phyloP scores from a whole-genome alignment of 2,113 vertebrate species.

The Carassius auratus region DNA sequence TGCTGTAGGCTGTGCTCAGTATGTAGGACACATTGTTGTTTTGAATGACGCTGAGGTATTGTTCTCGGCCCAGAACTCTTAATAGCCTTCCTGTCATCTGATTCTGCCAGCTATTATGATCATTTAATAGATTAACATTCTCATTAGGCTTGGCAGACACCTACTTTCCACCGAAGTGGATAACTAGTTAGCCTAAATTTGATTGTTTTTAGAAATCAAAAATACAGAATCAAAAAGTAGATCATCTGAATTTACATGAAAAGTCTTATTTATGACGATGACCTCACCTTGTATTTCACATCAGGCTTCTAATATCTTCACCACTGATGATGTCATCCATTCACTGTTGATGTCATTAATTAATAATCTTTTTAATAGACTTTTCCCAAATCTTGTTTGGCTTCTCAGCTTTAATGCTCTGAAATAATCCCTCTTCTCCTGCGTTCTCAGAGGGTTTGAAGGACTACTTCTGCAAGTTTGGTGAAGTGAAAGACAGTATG shows the following conservation, averaged over 20 bases:
- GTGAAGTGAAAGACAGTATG: constrained; percentile 99
- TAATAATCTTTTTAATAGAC: neutral
- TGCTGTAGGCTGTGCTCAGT: constrained; percentile 39
- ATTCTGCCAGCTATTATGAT: constrained; percentile 18
- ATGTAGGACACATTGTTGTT: constrained; percentile 51
- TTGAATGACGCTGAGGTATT: constrained; percentile 46
- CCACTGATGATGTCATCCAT: neutral
- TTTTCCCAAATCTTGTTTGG: neutral
- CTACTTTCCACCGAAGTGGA: neutral
- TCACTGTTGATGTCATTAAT: neutral
- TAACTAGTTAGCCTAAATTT: neutral
- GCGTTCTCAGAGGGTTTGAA: constrained; percentile 88
- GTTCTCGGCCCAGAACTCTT: constrained; percentile 15
- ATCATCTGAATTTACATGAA: neutral
- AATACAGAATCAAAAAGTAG: neutral
- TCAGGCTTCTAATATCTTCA: constrained; percentile 23
- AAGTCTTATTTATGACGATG: neutral
- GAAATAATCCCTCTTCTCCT: constrained; percentile 26
- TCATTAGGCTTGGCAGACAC: neutral
- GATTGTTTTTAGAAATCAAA: neutral
- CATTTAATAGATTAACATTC: constrained; percentile 13
- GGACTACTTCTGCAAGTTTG: constrained; percentile 99
- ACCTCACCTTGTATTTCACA: constrained; percentile 16
- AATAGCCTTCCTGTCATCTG: constrained; percentile 50
- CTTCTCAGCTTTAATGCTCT: neutral